A percentile compares a stretch with the other conserved stretches of the same genome.
phyloP scores from a whole-genome alignment of 2,113 vertebrate genomes.

The Microtus oregoni region DNA sequence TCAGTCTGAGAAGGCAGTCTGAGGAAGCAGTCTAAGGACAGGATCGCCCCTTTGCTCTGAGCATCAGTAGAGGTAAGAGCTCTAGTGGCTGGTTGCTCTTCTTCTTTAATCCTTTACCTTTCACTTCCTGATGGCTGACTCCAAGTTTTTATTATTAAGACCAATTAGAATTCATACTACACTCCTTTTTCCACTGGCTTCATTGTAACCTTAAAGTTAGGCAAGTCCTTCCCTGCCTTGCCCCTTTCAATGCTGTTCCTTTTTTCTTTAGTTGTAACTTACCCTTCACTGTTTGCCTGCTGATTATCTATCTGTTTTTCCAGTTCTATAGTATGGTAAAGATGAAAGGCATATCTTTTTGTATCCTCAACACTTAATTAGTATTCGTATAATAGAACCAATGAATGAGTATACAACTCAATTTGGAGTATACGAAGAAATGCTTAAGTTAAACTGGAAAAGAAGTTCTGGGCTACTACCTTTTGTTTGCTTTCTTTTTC shows the following conservation, averaged over 20 bases:
- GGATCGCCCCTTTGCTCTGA: too few species aligned
- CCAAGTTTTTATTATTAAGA: too few species aligned
- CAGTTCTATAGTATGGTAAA: background rate
- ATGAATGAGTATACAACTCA: slow-evolving; percentile 10
- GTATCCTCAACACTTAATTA: background rate
- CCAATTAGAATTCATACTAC: too few species aligned
- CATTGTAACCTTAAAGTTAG: background rate
- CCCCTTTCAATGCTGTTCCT: background rate
- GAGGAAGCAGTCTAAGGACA: too few species aligned
- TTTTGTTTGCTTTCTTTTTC: slow-evolving; percentile 46
- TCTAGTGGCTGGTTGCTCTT: too few species aligned
- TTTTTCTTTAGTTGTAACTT: background rate
- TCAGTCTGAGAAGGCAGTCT: too few species aligned
- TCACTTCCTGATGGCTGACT: too few species aligned
- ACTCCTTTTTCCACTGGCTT: background rate
- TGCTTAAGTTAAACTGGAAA: background rate
- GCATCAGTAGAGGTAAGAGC: too few species aligned
- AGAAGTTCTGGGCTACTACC: background rate
- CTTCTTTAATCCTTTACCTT: too few species aligned
- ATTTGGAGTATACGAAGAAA: slow-evolving; percentile 2
- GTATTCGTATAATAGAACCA: slow-evolving; percentile 1
- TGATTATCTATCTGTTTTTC: slow-evolving; percentile 11
- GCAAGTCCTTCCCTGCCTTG: background rate
- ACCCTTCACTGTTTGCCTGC: background rate
- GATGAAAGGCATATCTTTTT: background rate